These are phyloP conservation scores for Mugil cephalus DNA, from an alignment of 2,113 vertebrate genomes.

Conservation along the genomic window DNA sequence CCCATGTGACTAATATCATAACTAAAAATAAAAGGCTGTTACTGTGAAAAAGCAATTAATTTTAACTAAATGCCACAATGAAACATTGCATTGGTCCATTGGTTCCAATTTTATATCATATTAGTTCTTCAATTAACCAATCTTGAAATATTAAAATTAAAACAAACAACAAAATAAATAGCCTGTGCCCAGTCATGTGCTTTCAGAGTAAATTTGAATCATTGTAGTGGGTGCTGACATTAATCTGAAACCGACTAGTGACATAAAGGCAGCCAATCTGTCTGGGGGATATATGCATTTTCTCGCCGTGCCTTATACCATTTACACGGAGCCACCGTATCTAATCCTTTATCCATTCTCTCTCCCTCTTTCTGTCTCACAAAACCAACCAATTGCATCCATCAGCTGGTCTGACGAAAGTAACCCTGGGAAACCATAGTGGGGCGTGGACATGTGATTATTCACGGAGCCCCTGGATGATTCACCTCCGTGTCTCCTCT, in stretches of 20 bases:
- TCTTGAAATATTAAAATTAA: not conserved
- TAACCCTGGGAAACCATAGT: slow-evolving; percentile 5
- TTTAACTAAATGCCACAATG: too few relatives aligned
- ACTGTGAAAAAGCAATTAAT: too few relatives aligned
- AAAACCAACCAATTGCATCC: slow-evolving; percentile 10
- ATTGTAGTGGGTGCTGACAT: not conserved
- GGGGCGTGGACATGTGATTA: slow-evolving; percentile 2
- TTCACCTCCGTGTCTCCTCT: slow-evolving; percentile 21
- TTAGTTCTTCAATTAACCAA: not conserved
- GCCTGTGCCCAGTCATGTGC: too few relatives aligned
- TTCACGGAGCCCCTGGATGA: not conserved
- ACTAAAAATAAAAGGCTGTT: too few relatives aligned
- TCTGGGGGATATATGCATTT: slow-evolving; percentile 25
- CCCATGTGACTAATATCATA: too few relatives aligned
- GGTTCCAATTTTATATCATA: not conserved
- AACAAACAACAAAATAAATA: not conserved
- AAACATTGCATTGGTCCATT: not conserved
- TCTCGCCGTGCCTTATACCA: slow-evolving; percentile 10
- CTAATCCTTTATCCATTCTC: slow-evolving; percentile 33
- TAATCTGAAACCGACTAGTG: slow-evolving; percentile 7
- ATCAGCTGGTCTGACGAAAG: slow-evolving; percentile 6
- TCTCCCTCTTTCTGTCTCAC: slow-evolving; percentile 11
- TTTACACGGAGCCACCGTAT: slow-evolving; percentile 21
- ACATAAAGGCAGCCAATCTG: not conserved
- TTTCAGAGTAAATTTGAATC: slow-evolving; percentile 2